Base-by-base conservation (phyloP, 2,797 vertebrate species). In the Rhodeus uyekii region DNA sequence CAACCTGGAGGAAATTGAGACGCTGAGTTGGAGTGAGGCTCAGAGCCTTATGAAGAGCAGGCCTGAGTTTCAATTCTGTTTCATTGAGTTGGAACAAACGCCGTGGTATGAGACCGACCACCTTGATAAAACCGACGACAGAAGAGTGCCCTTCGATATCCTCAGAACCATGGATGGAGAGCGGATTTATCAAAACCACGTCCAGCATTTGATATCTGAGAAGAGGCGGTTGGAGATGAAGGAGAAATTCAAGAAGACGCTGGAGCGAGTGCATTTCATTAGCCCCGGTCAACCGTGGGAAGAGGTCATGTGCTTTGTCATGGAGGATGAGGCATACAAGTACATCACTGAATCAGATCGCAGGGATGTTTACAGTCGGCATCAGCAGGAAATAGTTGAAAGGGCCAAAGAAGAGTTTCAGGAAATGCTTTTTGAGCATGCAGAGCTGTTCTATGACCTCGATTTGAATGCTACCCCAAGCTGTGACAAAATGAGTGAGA, bases 321-420 rank as follows among this genome's bases (percentile, higher is more conserved):
- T 99, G 95, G 98, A 98, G 81, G 98, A 99, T 0, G 98, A 99
- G 91, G 96, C 97, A 2, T 99, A 97, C 93, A 99, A 98, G 90
- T 99, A 97, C 86, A 99, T 99, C 90, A 96, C 95, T 44, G 98
- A 99, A 91, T 92, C 93, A 83, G 98, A 99, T 88, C 96, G 98
- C 86, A 95, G 96, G 90, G 98, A 99, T 90, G 97, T 99, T 74
- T 99, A 99, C 89, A 94, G 94, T 89, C 95, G 95, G 85, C 97
- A 99, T 92, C 98, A 99, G 93, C 96, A 96, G 91, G 98, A 99
- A 94, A 99, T 99, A 90, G 97, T 99, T 91, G 98, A 99, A 95
- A 96, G 96, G 95, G 98, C 98, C 95, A 99, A 99, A 96, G 98
- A 99, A 92, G 98, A 99, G 92, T 99, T 99, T 95, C 98, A 99